phyloP scores from a whole-genome alignment of 2,888 invertebrate species.

The Philereme vetulata region DNA sequence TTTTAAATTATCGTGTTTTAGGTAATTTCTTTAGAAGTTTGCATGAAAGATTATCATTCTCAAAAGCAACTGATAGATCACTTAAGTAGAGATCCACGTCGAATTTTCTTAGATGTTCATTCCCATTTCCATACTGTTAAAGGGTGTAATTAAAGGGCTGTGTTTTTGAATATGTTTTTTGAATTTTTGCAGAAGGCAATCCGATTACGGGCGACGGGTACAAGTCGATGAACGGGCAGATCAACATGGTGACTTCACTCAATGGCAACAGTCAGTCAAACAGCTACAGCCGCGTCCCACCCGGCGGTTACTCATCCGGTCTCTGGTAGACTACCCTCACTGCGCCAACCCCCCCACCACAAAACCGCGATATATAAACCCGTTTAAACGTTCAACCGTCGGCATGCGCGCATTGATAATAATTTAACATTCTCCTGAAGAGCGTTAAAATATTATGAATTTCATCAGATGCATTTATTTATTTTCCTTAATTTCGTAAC shows the following conservation, averaged over 20 bases:
- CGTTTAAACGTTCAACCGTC: constrained; percentile 36
- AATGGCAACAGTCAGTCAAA: constrained; percentile 71
- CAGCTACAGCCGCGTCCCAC: constrained; percentile 85
- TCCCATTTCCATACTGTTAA: constrained; percentile 16
- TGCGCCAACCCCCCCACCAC: constrained; percentile 42
- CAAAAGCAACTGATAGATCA: constrained; percentile 21
- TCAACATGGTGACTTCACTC: constrained; percentile 77
- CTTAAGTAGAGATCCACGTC: constrained; percentile 29
- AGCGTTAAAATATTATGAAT: constrained; percentile 42
- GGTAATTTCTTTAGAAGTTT: constrained; percentile 30
- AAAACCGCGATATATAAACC: constrained; percentile 42
- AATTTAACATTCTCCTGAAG: constrained; percentile 34
- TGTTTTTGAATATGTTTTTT: constrained; percentile 18
- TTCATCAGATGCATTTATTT: constrained; percentile 67
- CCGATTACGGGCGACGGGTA: constrained; percentile 85
- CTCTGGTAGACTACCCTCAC: constrained; percentile 83
- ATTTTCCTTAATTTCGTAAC: constrained; percentile 57
- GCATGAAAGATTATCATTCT: constrained; percentile 28
- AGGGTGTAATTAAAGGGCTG: background rate
- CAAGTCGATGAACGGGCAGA: constrained; percentile 84
- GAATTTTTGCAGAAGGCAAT: constrained; percentile 79
- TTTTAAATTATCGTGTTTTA: constrained; percentile 26
- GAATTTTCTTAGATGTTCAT: constrained; percentile 28
- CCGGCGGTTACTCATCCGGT: constrained; percentile 87
- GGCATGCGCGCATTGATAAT: constrained; percentile 45